phyloP scores from a whole-genome alignment of 2,113 vertebrate genomes.

The Grantiella picta region DNA sequence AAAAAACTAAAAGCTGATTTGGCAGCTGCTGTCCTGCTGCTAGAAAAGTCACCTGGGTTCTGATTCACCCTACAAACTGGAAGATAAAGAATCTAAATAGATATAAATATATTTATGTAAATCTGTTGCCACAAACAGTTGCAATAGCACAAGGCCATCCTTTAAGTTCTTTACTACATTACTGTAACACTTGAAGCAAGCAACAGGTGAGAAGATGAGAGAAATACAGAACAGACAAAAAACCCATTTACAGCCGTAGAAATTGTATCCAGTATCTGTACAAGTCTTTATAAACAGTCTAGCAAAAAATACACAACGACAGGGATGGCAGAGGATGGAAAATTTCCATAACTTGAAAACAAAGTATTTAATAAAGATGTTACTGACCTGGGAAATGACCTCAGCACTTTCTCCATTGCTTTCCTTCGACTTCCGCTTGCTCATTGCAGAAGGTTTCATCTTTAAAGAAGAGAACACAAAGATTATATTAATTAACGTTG shows the following conservation, averaged over 20 bases:
- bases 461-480: not conserved
- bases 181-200: not conserved
- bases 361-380: not conserved
- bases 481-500: fast-evolving
- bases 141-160: not conserved
- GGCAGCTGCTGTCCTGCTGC: not conserved
- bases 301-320: not conserved
- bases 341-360: not conserved
- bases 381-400: slow-evolving; percentile 83
- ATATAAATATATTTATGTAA: not conserved
- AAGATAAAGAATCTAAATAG: not conserved
- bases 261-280: not conserved
- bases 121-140: not conserved
- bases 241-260: not conserved
- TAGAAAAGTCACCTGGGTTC: not conserved
- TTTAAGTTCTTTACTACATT: not conserved
- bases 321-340: not conserved
- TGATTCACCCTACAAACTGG: not conserved
- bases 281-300: not conserved
- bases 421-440: slow-evolving; percentile 78
- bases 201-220: not conserved
- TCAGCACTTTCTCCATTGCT: slow-evolving; percentile 63
- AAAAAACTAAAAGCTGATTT: not conserved
- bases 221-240: not conserved
- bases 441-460: slow-evolving; percentile 65